Base-by-base conservation (phyloP, 2,888 invertebrate species). In the Orthosia gothica region DNA sequence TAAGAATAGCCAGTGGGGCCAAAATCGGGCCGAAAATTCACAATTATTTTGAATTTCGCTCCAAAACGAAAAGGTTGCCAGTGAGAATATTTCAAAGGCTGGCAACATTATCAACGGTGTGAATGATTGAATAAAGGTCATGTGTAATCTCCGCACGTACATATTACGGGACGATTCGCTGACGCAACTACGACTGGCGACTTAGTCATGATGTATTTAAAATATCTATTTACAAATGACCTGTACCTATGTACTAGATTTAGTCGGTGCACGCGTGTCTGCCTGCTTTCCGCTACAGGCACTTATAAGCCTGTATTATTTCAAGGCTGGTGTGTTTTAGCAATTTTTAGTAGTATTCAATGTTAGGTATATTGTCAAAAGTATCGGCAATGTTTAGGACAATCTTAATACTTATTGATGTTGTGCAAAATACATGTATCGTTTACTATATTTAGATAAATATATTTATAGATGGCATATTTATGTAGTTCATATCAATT, bases 141-240 rank as follows among this genome's bases (percentile, higher is more conserved):
- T 74, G 73, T 70, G 70, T 82, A 84, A 86, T 82, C 74, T 82
- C 32, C 45, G 52, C 82, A 87, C 76, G 76, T 79, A 87, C 76
- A 73, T 79, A 82, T 74, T 83, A 69, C 83, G 64, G 69, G 62
- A 49, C 45, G 73, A 49, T 49, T 57, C 63, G 62, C 73, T 85
- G 87, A 85, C 87, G 85, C 72, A 85, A 85, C 74, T 63, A 55
- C 74, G 81, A 67, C 58, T 72, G 58, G 71, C 23, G 66, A 71
- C 52, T 85, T 85, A 85, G 84, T 85, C 88, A 87, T 79, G 65
- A 69, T 76, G 79, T 85, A 78, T 80, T 85, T 85, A 80, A 78
- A 86, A 85, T 83, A 85, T 85, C 74, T 76, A 79, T 79, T 74
- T 80, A 79, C 80, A 76, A 76, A 74, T 65, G 77, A 80, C 88